phyloP scores from a whole-genome alignment of 1,140 invertebrate species.

The Calliopsis andreniformis region DNA sequence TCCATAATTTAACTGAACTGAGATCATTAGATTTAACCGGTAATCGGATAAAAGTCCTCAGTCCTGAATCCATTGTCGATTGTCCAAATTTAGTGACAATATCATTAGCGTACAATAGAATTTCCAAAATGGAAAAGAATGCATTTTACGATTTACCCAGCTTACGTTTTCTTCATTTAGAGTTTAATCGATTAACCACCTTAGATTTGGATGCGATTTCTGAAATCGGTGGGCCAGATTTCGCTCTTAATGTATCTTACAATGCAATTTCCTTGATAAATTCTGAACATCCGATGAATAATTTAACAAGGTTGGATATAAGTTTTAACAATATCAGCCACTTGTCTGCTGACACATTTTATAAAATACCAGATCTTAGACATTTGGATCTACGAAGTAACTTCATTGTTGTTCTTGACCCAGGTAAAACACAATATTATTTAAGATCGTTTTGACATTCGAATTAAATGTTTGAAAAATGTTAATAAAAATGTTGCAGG shows the following conservation, averaged over 20 bases:
- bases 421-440: constrained; percentile 64
- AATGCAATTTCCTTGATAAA: constrained; percentile 75
- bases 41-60: constrained; percentile 73
- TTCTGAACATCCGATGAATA: constrained; percentile 67
- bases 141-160: constrained; percentile 84
- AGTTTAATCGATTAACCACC: constrained; percentile 75
- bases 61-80: constrained; percentile 70
- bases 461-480: too few species aligned
- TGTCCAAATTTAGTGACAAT: constrained; percentile 77
- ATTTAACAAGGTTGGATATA: constrained; percentile 85
- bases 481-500: constrained; percentile 58
- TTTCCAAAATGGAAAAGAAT: constrained; percentile 86
- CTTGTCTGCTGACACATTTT: constrained; percentile 85
- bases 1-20: constrained; percentile 84
- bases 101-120: constrained; percentile 82
- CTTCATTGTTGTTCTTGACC: constrained; percentile 80
- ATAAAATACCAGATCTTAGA: constrained; percentile 85
- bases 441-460: neutral
- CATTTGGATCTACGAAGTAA: constrained; percentile 87
- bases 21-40: constrained; percentile 77
- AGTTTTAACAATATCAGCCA: constrained; percentile 89
- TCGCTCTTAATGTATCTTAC: constrained; percentile 77
- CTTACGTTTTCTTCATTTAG: constrained; percentile 76
- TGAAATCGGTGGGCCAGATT: constrained; percentile 75
- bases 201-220: constrained; percentile 75